Evolutionary conservation across 37 sponge, comb jelly and placozoan species (phyloP).

Genomic region (Petrosia ficiformis): DNA sequence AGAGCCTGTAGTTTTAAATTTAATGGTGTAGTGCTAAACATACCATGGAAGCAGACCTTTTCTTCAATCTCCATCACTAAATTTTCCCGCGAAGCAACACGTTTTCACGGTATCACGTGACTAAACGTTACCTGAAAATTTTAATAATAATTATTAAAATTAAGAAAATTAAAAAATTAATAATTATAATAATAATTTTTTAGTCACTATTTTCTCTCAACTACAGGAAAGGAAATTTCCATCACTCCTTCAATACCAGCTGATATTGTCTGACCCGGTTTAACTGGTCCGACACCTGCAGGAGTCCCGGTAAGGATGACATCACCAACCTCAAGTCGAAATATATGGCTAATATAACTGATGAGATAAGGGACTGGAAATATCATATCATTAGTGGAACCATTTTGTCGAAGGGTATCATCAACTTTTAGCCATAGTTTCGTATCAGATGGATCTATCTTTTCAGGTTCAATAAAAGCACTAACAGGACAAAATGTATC

Average conservation of each 20-base stretch:
- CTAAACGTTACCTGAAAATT: too few relatives aligned
- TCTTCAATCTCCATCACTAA: too few relatives aligned
- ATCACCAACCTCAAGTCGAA: conserved; percentile 84
- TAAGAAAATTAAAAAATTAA: too few relatives aligned
- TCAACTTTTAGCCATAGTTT: conserved; percentile 87
- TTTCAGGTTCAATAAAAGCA: conserved; percentile 49
- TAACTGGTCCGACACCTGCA: conserved; percentile 91
- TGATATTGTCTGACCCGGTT: conserved; percentile 81
- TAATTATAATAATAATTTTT: too few relatives aligned
- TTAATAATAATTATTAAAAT: too few relatives aligned
- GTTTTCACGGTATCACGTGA: too few relatives aligned
- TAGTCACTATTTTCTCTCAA: too few relatives aligned
- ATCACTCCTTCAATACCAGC: conserved; percentile 78
- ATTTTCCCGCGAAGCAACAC: too few relatives aligned
- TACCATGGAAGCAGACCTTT: too few relatives aligned
- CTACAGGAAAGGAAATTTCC: conserved; percentile 84
- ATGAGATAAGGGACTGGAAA: conserved; percentile 79
- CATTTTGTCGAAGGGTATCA: conserved; percentile 75
- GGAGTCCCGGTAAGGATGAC: conserved; percentile 96
- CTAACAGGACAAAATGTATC: conserved; percentile 97
- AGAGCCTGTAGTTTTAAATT: too few relatives aligned
- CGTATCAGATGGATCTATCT: conserved; percentile 42
- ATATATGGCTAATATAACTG: conserved; percentile 81
- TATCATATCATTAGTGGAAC: conserved; percentile 88
- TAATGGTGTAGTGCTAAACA: too few relatives aligned